These are phyloP conservation scores for Archivesica marissinica DNA, from an alignment of 1,140 invertebrate species.

Conservation along the genomic window DNA sequence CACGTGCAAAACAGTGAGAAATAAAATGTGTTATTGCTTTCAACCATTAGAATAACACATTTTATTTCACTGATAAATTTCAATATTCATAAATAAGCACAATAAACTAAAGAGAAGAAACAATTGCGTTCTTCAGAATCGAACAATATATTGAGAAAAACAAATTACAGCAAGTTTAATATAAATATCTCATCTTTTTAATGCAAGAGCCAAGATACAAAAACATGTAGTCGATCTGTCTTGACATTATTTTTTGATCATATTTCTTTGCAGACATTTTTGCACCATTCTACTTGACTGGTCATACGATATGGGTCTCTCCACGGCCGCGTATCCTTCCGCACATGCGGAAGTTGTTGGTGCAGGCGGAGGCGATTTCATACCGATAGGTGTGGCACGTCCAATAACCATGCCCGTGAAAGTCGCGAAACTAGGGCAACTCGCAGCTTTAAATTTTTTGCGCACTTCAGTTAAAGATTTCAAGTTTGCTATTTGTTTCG, in stretches of 20 bases:
- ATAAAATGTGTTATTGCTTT: too few relatives aligned
- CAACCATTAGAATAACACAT: too few relatives aligned
- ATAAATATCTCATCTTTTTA: too few relatives aligned
- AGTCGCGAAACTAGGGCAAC: not conserved
- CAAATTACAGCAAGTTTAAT: too few relatives aligned
- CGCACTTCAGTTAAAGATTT: conserved; percentile 56
- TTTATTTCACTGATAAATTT: too few relatives aligned
- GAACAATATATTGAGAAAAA: too few relatives aligned
- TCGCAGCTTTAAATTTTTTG: conserved; percentile 15
- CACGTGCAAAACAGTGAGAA: too few relatives aligned
- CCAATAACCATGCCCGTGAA: not conserved
- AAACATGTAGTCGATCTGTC: too few relatives aligned
- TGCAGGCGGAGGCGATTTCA: not conserved
- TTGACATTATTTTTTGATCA: conserved; percentile 31
- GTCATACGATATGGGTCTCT: conserved; percentile 27
- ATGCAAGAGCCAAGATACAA: too few relatives aligned
- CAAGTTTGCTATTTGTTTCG: conserved; percentile 57
- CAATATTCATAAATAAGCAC: too few relatives aligned
- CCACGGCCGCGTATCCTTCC: conserved; percentile 18
- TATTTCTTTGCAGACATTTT: conserved; percentile 48
- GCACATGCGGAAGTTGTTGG: not conserved
- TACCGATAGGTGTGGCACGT: not conserved
- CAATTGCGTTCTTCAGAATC: too few relatives aligned
- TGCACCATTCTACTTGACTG: conserved; percentile 56
- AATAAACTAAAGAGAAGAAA: too few relatives aligned